These are phyloP conservation scores for Salvelinus sp. DNA, from an alignment of 2,113 vertebrate species.

Conservation along the genomic window DNA sequence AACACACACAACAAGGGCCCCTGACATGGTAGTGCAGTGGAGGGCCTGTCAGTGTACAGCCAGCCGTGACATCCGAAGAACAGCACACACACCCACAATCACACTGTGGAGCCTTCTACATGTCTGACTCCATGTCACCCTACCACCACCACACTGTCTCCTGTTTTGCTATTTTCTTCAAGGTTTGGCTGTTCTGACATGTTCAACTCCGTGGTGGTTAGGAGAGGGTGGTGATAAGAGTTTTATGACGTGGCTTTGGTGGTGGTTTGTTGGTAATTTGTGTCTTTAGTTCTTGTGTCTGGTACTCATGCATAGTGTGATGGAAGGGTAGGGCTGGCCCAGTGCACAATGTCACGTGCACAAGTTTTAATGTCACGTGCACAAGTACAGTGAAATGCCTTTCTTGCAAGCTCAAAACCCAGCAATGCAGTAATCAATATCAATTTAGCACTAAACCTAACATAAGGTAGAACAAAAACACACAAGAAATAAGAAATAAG, in stretches of 20 bases:
- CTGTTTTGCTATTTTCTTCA: slow-evolving; percentile 9
- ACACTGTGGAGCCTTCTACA: slow-evolving; percentile 47
- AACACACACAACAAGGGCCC: background rate
- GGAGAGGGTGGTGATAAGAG: slow-evolving; percentile 20
- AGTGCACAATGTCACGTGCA: background rate
- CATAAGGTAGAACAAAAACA: too few relatives aligned
- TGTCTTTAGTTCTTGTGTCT: background rate
- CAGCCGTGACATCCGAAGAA: slow-evolving; percentile 42
- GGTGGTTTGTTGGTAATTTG: background rate
- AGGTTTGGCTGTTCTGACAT: slow-evolving; percentile 46
- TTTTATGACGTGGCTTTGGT: slow-evolving; percentile 2
- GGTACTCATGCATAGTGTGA: background rate
- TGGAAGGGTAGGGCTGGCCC: background rate
- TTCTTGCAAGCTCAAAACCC: too few relatives aligned
- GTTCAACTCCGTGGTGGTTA: slow-evolving; percentile 36
- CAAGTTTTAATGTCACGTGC: too few relatives aligned
- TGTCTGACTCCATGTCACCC: slow-evolving; percentile 37
- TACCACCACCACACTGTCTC: slow-evolving; percentile 20
- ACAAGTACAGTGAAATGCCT: too few relatives aligned
- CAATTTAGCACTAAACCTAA: too few relatives aligned
- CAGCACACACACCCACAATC: slow-evolving; percentile 13
- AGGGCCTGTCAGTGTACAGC: slow-evolving; percentile 46
- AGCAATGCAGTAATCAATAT: too few relatives aligned
- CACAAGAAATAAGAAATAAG: too few relatives aligned
- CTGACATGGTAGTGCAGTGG: slow-evolving; percentile 19